Conservation (phyloP, 2,797 vertebrate species). For the Mus minutoides region DNA sequence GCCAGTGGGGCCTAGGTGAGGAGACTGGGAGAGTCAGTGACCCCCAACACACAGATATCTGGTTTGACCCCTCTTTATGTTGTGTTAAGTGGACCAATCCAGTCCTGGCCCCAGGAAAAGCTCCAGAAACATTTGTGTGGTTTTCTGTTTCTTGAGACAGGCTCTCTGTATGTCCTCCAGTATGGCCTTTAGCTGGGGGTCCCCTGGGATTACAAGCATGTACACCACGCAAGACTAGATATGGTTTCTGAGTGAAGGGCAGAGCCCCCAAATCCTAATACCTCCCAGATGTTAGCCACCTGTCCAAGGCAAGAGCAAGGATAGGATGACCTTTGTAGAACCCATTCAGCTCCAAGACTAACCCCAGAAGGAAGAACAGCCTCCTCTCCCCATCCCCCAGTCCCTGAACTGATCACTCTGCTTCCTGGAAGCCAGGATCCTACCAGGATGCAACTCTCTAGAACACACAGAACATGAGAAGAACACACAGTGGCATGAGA, state of each 20-base stretch:
- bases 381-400: background rate
- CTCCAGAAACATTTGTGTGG: background rate
- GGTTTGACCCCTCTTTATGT: background rate
- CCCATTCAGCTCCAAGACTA: background rate
- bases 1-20: background rate
- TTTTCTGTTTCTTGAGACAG: background rate
- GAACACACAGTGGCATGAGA: too few relatives aligned
- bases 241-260: background rate
- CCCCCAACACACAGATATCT: background rate
- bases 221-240: background rate
- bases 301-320: background rate
- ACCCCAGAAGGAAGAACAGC: background rate
- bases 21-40: background rate
- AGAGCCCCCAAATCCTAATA: background rate
- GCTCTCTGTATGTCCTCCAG: background rate
- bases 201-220: background rate
- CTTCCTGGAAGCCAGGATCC: background rate
- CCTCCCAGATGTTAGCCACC: background rate
- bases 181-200: background rate
- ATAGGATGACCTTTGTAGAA: fast-evolving
- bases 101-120: too few relatives aligned
- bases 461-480: too few relatives aligned
- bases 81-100: background rate
- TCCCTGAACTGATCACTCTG: background rate
- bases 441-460: too few relatives aligned